Evolutionary conservation across 2,797 vertebrate species (phyloP).

Genomic region (Merluccius polli): DNA sequence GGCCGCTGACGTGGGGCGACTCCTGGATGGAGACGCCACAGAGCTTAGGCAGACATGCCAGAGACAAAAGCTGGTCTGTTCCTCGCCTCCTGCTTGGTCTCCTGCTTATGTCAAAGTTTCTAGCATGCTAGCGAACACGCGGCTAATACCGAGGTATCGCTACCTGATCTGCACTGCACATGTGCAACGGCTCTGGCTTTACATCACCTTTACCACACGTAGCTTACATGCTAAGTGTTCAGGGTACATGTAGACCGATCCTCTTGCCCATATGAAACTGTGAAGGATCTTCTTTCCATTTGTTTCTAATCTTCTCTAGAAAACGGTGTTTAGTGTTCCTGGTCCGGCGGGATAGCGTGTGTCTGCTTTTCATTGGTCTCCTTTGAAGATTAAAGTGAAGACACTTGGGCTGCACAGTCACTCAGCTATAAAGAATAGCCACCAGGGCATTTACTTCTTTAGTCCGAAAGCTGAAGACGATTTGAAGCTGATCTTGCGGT

Average conservation of each 20-base stretch:
- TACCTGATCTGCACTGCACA: too few relatives aligned
- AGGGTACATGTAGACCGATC: slow-evolving; percentile 22
- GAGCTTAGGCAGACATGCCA: slow-evolving; percentile 41
- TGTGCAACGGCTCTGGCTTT: too few relatives aligned
- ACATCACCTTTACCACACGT: too few relatives aligned
- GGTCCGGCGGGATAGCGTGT: slow-evolving; percentile 46
- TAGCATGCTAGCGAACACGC: background rate
- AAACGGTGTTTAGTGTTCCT: slow-evolving; percentile 48
- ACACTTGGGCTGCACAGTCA: slow-evolving; percentile 21
- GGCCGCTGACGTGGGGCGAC: slow-evolving; percentile 42
- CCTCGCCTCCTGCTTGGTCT: slow-evolving; percentile 1
- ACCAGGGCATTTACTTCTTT: too few relatives aligned
- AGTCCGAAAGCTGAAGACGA: too few relatives aligned
- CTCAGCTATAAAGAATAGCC: too few relatives aligned
- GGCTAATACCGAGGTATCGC: background rate
- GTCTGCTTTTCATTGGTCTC: slow-evolving; percentile 53
- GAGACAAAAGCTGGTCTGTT: slow-evolving; percentile 40
- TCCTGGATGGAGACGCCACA: slow-evolving; percentile 50
- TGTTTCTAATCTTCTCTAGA: slow-evolving; percentile 60
- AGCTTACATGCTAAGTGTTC: background rate
- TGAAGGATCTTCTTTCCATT: slow-evolving; percentile 57
- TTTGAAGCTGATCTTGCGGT: too few relatives aligned
- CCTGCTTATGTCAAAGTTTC: background rate
- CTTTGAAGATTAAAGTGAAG: slow-evolving; percentile 45
- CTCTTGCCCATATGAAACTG: slow-evolving; percentile 29